A percentile compares a stretch with the other conserved stretches of the same genome.
These are phyloP conservation scores for Mnemiopsis leidyi DNA, from an alignment of 37 sponge, comb jelly and placozoan species.

Conservation along the genomic window DNA sequence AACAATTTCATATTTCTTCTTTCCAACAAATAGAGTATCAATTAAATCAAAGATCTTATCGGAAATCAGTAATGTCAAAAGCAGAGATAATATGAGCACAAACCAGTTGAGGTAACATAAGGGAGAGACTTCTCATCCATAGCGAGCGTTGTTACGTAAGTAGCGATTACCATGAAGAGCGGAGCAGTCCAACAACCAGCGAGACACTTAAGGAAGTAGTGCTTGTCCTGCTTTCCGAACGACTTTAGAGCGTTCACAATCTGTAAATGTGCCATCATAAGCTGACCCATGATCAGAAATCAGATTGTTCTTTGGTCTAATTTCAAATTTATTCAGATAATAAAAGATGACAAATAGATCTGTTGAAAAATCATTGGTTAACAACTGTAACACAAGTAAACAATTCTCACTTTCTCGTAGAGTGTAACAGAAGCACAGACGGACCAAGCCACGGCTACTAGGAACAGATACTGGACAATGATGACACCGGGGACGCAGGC, in stretches of 20 bases:
- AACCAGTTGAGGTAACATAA: slow-evolving; percentile 1
- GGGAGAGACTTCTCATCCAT: neutral
- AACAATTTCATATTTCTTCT: too few relatives aligned
- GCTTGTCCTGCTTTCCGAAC: slow-evolving; percentile 55
- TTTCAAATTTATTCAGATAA: too few relatives aligned
- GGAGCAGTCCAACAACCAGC: slow-evolving; percentile 25
- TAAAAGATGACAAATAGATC: too few relatives aligned
- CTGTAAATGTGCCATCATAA: too few relatives aligned
- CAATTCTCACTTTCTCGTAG: slow-evolving; percentile 34
- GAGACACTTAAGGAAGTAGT: slow-evolving; percentile 43
- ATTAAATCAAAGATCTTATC: too few relatives aligned
- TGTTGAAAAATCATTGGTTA: too few relatives aligned
- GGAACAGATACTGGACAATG: slow-evolving; percentile 55
- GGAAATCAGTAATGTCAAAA: too few relatives aligned
- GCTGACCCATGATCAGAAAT: too few relatives aligned
- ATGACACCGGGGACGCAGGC: slow-evolving; percentile 56
- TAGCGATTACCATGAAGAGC: neutral
- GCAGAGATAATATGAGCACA: too few relatives aligned
- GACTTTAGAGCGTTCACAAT: slow-evolving; percentile 41
- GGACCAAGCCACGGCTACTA: slow-evolving; percentile 61
- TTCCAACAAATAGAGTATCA: too few relatives aligned
- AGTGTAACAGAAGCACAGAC: slow-evolving; percentile 44
- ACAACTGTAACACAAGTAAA: too few relatives aligned
- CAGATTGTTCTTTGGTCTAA: too few relatives aligned
- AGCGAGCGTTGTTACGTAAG: neutral